Evolutionary conservation across 1,140 invertebrate species (phyloP).

Genomic region (Saccostrea glomerata): DNA sequence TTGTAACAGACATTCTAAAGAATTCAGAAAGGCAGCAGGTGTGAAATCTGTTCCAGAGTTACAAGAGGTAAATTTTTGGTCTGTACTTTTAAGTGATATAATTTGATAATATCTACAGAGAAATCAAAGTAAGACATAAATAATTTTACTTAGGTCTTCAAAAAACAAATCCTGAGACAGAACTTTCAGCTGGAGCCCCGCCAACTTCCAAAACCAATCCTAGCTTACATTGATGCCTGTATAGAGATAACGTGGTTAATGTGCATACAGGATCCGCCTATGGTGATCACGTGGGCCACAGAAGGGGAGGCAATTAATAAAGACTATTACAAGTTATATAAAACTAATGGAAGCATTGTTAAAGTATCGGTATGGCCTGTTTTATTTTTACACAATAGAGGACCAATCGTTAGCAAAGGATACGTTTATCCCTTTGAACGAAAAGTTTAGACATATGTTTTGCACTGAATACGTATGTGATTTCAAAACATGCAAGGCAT

Average conservation of each 20-base stretch:
- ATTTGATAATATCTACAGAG: too few species aligned
- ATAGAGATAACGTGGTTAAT: constrained; percentile 47
- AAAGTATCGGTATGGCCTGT: constrained; percentile 32
- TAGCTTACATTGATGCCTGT: constrained; percentile 24
- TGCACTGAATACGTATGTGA: too few species aligned
- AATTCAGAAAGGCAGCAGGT: constrained; percentile 22
- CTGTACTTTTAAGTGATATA: too few species aligned
- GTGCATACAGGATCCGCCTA: constrained; percentile 45
- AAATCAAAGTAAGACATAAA: neutral
- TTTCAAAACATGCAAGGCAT: too few species aligned
- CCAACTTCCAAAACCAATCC: neutral
- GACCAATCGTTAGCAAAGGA: constrained; percentile 36
- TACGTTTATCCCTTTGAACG: neutral
- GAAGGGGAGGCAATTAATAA: constrained; percentile 29
- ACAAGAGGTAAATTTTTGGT: neutral
- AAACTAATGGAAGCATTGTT: constrained; percentile 4
- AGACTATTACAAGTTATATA: constrained; percentile 33
- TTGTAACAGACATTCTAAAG: neutral
- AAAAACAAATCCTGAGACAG: neutral
- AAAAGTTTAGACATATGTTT: neutral
- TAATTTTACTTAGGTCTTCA: neutral
- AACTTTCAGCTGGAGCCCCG: neutral
- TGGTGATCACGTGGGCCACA: constrained; percentile 37
- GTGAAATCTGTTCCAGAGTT: neutral
- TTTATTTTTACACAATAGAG: constrained; percentile 6